A percentile compares a stretch with the other conserved stretches of the same genome.
These are phyloP conservation scores for Campaea margaritaria DNA, from an alignment of 2,888 invertebrate species.

Conservation along the genomic window DNA sequence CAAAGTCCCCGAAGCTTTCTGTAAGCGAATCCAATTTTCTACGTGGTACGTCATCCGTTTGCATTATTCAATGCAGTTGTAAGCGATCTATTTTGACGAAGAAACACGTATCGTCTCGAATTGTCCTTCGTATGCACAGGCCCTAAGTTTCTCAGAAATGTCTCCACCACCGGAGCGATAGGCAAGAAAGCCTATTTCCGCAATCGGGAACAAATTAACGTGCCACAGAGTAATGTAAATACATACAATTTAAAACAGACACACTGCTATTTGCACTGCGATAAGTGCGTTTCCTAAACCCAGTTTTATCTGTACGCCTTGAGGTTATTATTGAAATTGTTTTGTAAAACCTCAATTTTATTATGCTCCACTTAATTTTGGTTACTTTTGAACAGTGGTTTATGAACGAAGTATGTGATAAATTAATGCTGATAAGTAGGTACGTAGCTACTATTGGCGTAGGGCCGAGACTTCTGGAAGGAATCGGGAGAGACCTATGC, in stretches of 20 bases:
- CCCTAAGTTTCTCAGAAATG: neutral
- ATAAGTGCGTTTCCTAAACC: conserved; percentile 44
- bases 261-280: conserved; percentile 40
- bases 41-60: too few relatives aligned
- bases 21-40: too few relatives aligned
- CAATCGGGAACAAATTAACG: conserved; percentile 41
- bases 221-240: conserved; percentile 38
- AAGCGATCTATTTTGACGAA: too few relatives aligned
- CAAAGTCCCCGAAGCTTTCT: too few relatives aligned
- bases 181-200: conserved; percentile 24
- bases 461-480: too few relatives aligned
- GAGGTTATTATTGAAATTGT: conserved; percentile 20
- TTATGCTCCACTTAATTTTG: conserved; percentile 13
- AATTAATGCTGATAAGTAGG: too few relatives aligned
- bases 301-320: conserved; percentile 38
- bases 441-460: too few relatives aligned
- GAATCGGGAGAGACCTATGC: too few relatives aligned
- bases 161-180: too few relatives aligned
- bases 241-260: conserved; percentile 40
- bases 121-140: neutral
- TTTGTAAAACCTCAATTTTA: conserved; percentile 24
- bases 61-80: too few relatives aligned
- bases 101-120: too few relatives aligned
- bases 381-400: neutral
- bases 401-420: too few relatives aligned